Evolutionary conservation across 2,797 vertebrate genomes (phyloP), one percentile per base, ranked within the genome.

Genomic region (Acrossocheilus wenchowensis): DNA sequence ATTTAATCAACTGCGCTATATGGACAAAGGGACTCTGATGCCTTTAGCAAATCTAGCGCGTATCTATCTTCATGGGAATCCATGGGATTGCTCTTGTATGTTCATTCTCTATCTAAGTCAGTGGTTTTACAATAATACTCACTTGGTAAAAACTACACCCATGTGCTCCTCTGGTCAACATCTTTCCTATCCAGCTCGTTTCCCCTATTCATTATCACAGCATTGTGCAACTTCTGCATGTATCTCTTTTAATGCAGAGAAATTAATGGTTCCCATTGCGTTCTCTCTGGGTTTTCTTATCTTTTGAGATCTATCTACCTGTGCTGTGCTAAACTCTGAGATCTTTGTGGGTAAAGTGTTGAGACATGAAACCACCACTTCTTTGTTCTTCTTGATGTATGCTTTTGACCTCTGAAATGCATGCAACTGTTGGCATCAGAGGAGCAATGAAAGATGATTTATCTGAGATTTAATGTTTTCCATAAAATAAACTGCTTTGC

Each of bases 41-140:
- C 73, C 86, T 77, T 78, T 94, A 77, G 48, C 0, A 11, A 90
- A 74, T 5, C 84, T 93, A 1, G 85, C 8, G 1, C 10, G 2
- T 1, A 50, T 94, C 26, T 41, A 90, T 74, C 90, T 95, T 77
- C 89, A 91, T 2, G 90, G 57, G 21, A 94, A 95, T 45, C 39
- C 84, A 78, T 95, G 94, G 94, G 82, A 94, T 60, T 95, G 94
- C 52, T 86, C 83, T 80, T 88, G 88, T 52, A 30, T 36, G 4
- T 60, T 77, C 1, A 87, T 89, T 34, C 50, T 81, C 15, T 91
- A 94, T 89, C 75, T 94, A 84, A 92, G 92, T 77, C 80, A 78
- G 77, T 95, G 95, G 95, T 79, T 92, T 15, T 64, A 54, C 21
- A 72, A 2, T 11, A 88, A 93, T 52, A n/a, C 23, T n/a, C 30